Evolutionary conservation across 92 coral and sea anemone genomes (phyloP).

Genomic region (Porites lobata): DNA sequence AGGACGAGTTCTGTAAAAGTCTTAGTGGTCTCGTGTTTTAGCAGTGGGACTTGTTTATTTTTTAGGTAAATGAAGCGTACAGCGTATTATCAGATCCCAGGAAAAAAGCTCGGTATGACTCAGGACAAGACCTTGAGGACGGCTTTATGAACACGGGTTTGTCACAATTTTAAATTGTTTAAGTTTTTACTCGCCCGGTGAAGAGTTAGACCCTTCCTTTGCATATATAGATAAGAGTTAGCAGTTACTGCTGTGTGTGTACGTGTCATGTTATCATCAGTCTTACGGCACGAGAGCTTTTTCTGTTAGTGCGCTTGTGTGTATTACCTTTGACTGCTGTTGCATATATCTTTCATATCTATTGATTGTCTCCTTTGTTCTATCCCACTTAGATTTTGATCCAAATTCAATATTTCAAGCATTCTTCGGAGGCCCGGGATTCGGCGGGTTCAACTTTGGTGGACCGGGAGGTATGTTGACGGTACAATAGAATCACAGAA

Average conservation of each 20-base stretch:
- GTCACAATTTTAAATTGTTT: not conserved
- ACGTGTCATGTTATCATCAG: too few species aligned
- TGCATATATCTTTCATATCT: too few species aligned
- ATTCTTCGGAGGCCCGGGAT: conserved; percentile 91
- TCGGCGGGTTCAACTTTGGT: conserved; percentile 78
- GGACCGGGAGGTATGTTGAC: conserved; percentile 63
- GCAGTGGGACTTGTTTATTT: not conserved
- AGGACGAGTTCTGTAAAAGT: too few species aligned
- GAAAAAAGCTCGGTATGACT: conserved; percentile 91
- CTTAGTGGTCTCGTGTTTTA: not conserved
- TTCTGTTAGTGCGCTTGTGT: too few species aligned
- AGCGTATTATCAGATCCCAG: conserved; percentile 92
- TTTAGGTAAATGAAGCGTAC: conserved; percentile 97
- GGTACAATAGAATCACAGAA: not conserved
- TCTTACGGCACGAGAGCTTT: too few species aligned
- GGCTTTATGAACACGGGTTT: conserved; percentile 78
- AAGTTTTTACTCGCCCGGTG: not conserved
- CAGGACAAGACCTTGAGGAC: conserved; percentile 96
- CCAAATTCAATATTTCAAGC: conserved; percentile 96
- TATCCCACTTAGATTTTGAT: conserved; percentile 79
- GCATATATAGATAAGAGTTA: too few species aligned
- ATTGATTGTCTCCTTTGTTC: not conserved
- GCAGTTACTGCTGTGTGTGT: too few species aligned
- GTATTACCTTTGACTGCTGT: not conserved
- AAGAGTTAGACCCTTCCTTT: not conserved